Evolutionary conservation across 2,888 invertebrate species (phyloP).

Genomic region (Drosophila buzzatii): DNA sequence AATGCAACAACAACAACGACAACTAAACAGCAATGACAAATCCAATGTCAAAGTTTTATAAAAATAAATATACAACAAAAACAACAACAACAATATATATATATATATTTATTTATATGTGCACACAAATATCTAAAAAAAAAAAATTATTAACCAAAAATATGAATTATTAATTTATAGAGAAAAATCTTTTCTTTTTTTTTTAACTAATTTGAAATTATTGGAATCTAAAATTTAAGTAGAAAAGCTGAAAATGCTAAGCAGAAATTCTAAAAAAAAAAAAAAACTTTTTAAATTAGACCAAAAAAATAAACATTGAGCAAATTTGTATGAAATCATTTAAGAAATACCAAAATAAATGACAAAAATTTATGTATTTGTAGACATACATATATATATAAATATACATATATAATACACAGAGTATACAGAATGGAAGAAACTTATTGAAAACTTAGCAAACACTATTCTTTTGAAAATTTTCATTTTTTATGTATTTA

Average conservation of each 20-base stretch:
- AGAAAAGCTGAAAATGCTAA: background rate
- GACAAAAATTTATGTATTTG: too few relatives aligned
- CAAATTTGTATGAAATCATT: too few relatives aligned
- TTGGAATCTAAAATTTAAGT: background rate
- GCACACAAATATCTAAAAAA: constrained; percentile 9
- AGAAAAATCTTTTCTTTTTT: background rate
- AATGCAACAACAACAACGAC: constrained; percentile 33
- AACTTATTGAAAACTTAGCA: too few relatives aligned
- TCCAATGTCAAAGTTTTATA: constrained; percentile 82
- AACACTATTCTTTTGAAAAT: too few relatives aligned
- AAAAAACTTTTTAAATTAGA: background rate
- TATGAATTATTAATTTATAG: background rate
- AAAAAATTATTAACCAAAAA: background rate
- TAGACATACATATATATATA: too few relatives aligned
- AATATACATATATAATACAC: too few relatives aligned
- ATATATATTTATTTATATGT: background rate
- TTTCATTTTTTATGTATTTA: too few relatives aligned
- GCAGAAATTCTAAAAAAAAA: background rate
- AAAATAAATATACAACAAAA: constrained; percentile 71
- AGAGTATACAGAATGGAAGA: too few relatives aligned
- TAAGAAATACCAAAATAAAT: too few relatives aligned
- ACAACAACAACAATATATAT: constrained; percentile 18
- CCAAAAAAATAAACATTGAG: background rate
- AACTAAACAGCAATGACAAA: constrained; percentile 78
- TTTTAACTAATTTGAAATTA: background rate